Percentiles rank a stretch among this genome's conserved stretches.
Conservation (phyloP, 2,113 vertebrate species). For the Tricholaema leucomelas region DNA sequence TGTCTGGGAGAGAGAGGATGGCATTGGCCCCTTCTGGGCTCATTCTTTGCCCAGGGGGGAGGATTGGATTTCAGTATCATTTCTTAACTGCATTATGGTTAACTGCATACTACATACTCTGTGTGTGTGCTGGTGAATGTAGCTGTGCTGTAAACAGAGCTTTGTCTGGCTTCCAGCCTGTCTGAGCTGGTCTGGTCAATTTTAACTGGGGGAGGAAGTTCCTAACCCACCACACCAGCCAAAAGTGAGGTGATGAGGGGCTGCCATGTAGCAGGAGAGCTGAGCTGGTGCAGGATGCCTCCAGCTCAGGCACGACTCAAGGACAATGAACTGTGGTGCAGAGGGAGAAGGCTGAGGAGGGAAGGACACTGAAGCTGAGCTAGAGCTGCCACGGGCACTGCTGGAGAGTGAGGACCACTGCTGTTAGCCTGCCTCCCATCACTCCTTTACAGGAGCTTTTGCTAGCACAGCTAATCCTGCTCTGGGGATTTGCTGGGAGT, state of each 20-base stretch:
- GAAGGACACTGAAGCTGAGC: neutral
- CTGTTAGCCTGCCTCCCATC: slow-evolving; percentile 41
- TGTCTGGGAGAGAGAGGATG: too few relatives aligned
- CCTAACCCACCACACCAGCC: too few relatives aligned
- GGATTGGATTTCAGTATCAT: too few relatives aligned
- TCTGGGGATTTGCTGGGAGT: slow-evolving; percentile 48
- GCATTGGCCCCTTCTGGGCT: too few relatives aligned
- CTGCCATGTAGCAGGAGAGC: neutral
- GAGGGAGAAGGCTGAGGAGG: neutral
- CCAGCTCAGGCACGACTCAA: neutral
- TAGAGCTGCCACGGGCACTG: slow-evolving; percentile 3
- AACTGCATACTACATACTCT: too few relatives aligned
- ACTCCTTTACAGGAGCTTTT: slow-evolving; percentile 34
- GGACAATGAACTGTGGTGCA: neutral
- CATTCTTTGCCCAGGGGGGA: too few relatives aligned
- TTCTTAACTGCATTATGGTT: too few relatives aligned
- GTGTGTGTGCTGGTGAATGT: too few relatives aligned
- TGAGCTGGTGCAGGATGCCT: neutral
- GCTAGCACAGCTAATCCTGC: slow-evolving; percentile 55
- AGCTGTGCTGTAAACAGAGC: too few relatives aligned
- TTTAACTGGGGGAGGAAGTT: too few relatives aligned
- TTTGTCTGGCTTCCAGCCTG: too few relatives aligned
- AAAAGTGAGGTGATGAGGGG: neutral
- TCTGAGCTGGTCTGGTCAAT: too few relatives aligned
- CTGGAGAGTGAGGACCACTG: neutral